Evolutionary conservation across 2,113 vertebrate genomes (phyloP).

Genomic region (Pipra filicauda): DNA sequence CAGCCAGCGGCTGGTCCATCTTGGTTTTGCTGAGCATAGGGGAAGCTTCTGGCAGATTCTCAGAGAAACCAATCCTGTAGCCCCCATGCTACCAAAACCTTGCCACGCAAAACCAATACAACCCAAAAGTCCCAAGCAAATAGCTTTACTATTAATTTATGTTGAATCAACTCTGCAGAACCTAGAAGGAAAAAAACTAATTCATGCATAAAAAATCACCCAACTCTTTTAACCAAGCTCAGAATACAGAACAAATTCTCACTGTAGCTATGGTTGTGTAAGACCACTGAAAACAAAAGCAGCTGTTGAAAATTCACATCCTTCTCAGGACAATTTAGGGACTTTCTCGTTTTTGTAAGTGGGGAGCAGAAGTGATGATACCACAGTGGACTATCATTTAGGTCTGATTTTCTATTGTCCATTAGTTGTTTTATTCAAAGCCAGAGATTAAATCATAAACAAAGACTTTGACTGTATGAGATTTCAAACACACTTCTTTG

Average conservation of each 20-base stretch:
- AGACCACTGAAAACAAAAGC: not conserved
- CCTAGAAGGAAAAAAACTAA: not conserved
- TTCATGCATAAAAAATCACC: not conserved
- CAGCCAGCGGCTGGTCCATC: not conserved
- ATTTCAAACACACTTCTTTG: not conserved
- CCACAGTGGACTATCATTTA: not conserved
- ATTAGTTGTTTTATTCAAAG: not conserved
- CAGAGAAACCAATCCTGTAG: not conserved
- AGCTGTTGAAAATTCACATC: not conserved
- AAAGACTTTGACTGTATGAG: not conserved
- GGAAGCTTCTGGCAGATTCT: not conserved
- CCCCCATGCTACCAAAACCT: not conserved
- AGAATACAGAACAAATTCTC: not conserved
- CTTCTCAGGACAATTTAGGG: not conserved
- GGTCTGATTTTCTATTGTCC: not conserved
- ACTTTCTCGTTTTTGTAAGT: not conserved
- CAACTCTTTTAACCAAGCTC: not conserved
- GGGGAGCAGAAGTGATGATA: not conserved
- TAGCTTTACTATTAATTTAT: not conserved
- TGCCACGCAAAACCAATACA: not conserved
- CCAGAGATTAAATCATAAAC: not conserved
- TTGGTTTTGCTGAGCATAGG: accelerated
- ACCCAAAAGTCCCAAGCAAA: not conserved
- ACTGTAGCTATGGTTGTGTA: not conserved
- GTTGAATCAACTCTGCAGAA: not conserved